Percentiles rank a stretch among this genome's conserved stretches.
These are phyloP conservation scores for Neoascia interrupta DNA, from an alignment of 2,888 invertebrate species.

Conservation along the genomic window DNA sequence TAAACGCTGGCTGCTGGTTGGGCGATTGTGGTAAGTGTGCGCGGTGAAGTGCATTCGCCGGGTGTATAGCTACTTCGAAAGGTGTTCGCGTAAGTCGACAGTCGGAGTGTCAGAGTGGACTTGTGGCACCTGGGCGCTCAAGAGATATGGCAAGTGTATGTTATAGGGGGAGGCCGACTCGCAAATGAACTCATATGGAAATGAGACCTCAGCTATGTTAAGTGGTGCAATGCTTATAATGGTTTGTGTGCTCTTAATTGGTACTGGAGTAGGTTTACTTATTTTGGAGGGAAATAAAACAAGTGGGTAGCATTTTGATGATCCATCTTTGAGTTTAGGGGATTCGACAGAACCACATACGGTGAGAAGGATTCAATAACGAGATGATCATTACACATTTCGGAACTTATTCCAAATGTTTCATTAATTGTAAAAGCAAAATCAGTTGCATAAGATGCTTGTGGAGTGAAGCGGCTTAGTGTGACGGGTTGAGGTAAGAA, in stretches of 20 bases:
- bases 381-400: too few relatives aligned
- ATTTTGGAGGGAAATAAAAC: neutral
- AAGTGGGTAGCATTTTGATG: too few relatives aligned
- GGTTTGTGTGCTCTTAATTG: constrained; percentile 44
- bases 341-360: too few relatives aligned
- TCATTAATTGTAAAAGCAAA: too few relatives aligned
- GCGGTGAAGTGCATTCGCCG: constrained; percentile 37
- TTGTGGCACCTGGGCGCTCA: constrained; percentile 42
- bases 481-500: too few relatives aligned
- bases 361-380: too few relatives aligned
- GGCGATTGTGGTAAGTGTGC: constrained; percentile 4
- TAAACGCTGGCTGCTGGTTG: constrained; percentile 37
- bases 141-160: neutral
- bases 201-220: constrained; percentile 23
- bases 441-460: too few relatives aligned
- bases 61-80: neutral
- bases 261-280: constrained; percentile 23
- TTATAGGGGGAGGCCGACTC: neutral
- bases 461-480: too few relatives aligned
- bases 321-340: too few relatives aligned
- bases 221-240: constrained; percentile 37
- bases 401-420: too few relatives aligned
- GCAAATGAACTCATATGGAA: constrained; percentile 28
- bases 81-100: constrained; percentile 17
- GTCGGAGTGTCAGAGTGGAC: constrained; percentile 21